Base-by-base conservation (phyloP, 1,140 invertebrate species). In the Rhyacophila brunnea region DNA sequence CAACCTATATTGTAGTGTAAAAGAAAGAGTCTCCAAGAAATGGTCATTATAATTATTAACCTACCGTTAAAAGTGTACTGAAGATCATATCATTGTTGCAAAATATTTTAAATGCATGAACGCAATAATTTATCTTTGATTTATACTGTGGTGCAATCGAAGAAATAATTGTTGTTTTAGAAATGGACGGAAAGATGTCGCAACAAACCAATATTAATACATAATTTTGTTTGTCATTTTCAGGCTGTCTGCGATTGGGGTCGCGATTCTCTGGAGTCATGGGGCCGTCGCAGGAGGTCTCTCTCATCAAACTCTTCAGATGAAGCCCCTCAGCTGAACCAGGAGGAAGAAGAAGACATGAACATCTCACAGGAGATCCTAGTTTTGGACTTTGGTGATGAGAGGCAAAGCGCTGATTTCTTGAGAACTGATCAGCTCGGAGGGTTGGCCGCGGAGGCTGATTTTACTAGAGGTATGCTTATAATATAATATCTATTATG, bases 331-430 rank as follows among this genome's bases (percentile, higher is more conserved):
- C 15, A 32, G 9, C 28, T 40, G 80, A 46, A 84, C 81, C 32
- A 84, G 81, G 66, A 84, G 58, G 86, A 88, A 61, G 85, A 89
- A 42, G 90, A 92, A 66, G 91, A 95, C 71, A 95, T 95, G 90
- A 95, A 93, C 53, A 83, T 96, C 23, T 95, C 92, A 6, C 92
- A 95, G 71, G 93, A 96, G 75, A 95, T 96, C 70, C 77, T 96
- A 3, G 93, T 96, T 3, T 77, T 96, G 14, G 93, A 95, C 75
- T 90, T 93, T 68, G 91, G 91, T 17, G 92, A 95, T 75, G 90
- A 94, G 45, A 66, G 75, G 58, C 90, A 92, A 67, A 89, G 88
- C 65, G 85, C 85, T 1, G 88, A 91, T 45, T 91, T 87, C 71
- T 80, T 91, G 28, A 87, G 88, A 68, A 88, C 82, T 36, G 89